phyloP scores from a whole-genome alignment of 1,140 invertebrate species.

The Aphelenchoides besseyi region DNA sequence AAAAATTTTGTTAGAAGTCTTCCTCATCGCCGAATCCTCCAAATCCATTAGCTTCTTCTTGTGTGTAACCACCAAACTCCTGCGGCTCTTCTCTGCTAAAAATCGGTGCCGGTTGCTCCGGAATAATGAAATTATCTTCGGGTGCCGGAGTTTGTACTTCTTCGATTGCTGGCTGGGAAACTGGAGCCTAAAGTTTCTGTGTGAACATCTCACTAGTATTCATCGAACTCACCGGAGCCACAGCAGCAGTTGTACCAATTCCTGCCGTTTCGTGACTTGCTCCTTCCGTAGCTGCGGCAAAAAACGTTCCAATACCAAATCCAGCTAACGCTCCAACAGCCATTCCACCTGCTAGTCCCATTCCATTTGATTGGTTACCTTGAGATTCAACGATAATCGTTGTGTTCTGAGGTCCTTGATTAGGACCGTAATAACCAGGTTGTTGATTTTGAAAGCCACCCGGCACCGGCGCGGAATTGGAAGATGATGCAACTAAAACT shows the following conservation, averaged over 20 bases:
- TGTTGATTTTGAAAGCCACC: background rate
- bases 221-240: background rate
- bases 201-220: background rate
- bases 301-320: background rate
- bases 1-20: no score
- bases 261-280: background rate
- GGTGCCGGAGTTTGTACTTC: background rate
- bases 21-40: no score
- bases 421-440: background rate
- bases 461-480: background rate
- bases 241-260: background rate
- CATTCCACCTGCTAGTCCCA: background rate
- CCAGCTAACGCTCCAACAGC: background rate
- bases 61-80: no score
- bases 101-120: no score
- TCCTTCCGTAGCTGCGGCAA: background rate
- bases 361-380: background rate
- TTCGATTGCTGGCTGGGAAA: background rate
- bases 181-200: background rate
- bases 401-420: background rate
- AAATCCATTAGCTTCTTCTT: no score
- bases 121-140: no score
- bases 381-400: conserved; percentile 1
- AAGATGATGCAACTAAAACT: no score
- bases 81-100: no score